Percentiles rank a stretch among this genome's conserved stretches.
Conservation (phyloP, 2,113 vertebrate species). For the Chaenogobius annularis region DNA sequence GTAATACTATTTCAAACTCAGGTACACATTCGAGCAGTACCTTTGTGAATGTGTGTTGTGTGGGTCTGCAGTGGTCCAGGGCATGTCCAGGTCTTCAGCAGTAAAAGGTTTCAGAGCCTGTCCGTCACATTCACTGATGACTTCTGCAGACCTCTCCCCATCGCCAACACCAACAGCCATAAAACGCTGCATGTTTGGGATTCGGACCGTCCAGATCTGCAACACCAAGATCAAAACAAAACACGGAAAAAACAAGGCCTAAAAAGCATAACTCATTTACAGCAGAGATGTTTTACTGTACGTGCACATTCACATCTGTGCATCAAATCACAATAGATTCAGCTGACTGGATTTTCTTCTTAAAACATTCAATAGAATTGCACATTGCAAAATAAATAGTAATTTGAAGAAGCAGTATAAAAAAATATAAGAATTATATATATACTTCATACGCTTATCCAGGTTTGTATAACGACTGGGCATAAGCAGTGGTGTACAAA, state of each 20-base stretch:
- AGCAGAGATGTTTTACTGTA: not conserved
- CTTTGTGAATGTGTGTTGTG: not conserved
- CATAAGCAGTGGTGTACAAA: no score
- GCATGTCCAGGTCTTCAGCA: conserved; percentile 57
- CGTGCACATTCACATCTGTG: not conserved
- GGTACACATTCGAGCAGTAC: no score
- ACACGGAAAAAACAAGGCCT: conserved; percentile 16
- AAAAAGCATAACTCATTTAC: conserved; percentile 16
- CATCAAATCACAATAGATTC: not conserved
- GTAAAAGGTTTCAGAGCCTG: conserved; percentile 70
- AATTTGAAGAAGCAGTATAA: no score
- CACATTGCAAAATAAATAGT: no score
- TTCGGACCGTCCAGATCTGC: conserved; percentile 43
- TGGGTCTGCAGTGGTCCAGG: conserved; percentile 48
- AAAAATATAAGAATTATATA: no score
- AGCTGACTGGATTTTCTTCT: no score
- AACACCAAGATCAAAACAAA: conserved; percentile 45
- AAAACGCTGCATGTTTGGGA: conserved; percentile 67
- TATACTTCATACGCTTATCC: no score
- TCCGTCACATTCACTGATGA: conserved; percentile 70
- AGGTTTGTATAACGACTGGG: no score
- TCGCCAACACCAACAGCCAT: conserved; percentile 55
- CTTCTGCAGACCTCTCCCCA: conserved; percentile 71
- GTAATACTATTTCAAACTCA: no score
- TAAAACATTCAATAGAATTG: no score